Percentiles rank a stretch among this genome's conserved stretches.
Evolutionary conservation across 2,113 vertebrate genomes (phyloP).

Genomic region (Cololabis saira): DNA sequence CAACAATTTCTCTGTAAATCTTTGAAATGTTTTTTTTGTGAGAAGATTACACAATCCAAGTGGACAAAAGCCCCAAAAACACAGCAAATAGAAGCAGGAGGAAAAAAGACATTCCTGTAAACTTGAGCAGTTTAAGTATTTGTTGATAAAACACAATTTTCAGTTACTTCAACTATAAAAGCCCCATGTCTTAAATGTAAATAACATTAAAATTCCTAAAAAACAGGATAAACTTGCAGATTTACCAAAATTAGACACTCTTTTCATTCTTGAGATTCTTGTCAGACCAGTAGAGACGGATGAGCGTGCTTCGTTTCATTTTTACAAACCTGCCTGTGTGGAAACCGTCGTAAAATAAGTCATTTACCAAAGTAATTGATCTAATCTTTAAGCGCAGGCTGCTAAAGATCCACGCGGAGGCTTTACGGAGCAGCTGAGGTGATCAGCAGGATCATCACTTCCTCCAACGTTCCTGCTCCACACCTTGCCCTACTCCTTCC

Average conservation of each 20-base stretch:
- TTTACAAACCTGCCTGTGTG: not conserved
- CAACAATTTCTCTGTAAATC: not conserved
- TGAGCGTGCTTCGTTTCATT: not conserved
- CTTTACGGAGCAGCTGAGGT: conserved; percentile 1
- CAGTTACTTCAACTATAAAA: too few species aligned
- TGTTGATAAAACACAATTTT: not conserved
- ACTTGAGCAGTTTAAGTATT: not conserved
- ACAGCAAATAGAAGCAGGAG: not conserved
- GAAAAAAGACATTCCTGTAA: not conserved
- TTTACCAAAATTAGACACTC: too few species aligned
- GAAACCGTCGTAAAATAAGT: not conserved
- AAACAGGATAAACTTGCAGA: too few species aligned
- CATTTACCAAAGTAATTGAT: conserved; percentile 2
- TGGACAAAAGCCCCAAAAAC: not conserved
- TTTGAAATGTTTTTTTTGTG: not conserved
- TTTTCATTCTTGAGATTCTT: too few species aligned
- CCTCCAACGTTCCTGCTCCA: conserved; percentile 15
- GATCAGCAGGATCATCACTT: conserved; percentile 18
- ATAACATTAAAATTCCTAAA: too few species aligned
- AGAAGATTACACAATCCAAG: not conserved
- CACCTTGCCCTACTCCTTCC: conserved; percentile 36
- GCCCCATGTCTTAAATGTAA: too few species aligned
- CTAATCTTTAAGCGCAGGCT: not conserved
- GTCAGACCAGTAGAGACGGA: not conserved
- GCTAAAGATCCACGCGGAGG: not conserved